These are phyloP conservation scores for Cataglyphis rosenhaueri DNA, from an alignment of 2,888 invertebrate species.

Conservation along the genomic window DNA sequence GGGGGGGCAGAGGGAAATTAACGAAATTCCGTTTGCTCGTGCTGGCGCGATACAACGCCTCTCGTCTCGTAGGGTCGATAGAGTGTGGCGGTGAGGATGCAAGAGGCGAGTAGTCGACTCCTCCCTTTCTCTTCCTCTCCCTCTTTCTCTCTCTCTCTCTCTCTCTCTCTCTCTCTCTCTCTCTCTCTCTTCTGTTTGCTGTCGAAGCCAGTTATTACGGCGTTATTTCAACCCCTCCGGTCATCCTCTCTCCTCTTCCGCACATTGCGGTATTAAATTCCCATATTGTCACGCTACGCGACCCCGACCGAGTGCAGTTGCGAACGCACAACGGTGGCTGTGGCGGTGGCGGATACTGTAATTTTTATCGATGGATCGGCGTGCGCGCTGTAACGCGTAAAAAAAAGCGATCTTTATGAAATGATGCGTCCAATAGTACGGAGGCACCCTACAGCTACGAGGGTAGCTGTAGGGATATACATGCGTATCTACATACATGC, in stretches of 20 bases:
- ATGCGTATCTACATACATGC: background rate
- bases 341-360: slow-evolving; percentile 55
- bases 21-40: slow-evolving; percentile 73
- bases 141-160: background rate
- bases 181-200: slow-evolving; percentile 63
- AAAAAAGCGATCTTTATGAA: slow-evolving; percentile 50
- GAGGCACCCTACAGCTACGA: background rate
- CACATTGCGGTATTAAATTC: slow-evolving; percentile 72
- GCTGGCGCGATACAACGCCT: slow-evolving; percentile 59
- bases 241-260: slow-evolving; percentile 31
- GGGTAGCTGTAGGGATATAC: too few relatives aligned
- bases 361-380: slow-evolving; percentile 72
- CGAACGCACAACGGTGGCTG: slow-evolving; percentile 34
- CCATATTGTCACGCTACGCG: slow-evolving; percentile 70
- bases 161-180: background rate
- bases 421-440: slow-evolving; percentile 39
- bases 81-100: slow-evolving; percentile 45
- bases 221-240: slow-evolving; percentile 70
- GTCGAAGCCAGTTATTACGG: slow-evolving; percentile 72
- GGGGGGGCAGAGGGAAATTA: slow-evolving; percentile 61
- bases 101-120: slow-evolving; percentile 45
- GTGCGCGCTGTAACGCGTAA: slow-evolving; percentile 35
- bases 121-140: slow-evolving; percentile 35
- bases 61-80: slow-evolving; percentile 35
- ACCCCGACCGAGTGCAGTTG: slow-evolving; percentile 61